Base-by-base conservation (phyloP, 1,140 invertebrate genomes). In the Linepithema humile region DNA sequence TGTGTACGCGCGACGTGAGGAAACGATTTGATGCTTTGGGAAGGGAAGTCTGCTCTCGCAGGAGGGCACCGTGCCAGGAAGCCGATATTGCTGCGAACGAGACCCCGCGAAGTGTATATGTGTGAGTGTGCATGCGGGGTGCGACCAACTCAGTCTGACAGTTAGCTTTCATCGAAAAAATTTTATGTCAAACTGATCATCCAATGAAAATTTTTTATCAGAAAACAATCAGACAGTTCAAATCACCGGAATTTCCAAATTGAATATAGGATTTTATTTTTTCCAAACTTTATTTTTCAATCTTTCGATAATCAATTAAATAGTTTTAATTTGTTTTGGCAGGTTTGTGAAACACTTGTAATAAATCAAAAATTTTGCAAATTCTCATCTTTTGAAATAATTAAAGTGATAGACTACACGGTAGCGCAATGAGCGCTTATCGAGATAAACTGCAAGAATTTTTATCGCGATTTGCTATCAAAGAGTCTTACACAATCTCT, bases 1-100 rank as follows among this genome's bases (percentile, higher is more conserved):
- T 85, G 64, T 78, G 75, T 53, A 88, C 69, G 80, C 80, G 40
- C 87, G 75, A 88, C 85, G 89, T 85, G 88, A 82, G 84, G 85
- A 89, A 89, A 89, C 88, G 85, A 89, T 89, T 87, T 89, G 88
- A 89, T 83, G 87, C 87, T 89, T 89, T 89, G 88, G 88, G 88
- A 89, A 89, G 88, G 88, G 88, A 89, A 89, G 88, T 89, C 87
- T 89, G 85, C 88, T 88, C 87, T 89, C 82, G 87, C 87, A 89
- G 85, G 78, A 89, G 87, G 88, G 87, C 85, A 89, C 84, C 82
- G 88, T 85, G 88, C 82, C 88, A 89, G 88, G 88, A 89, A 89
- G 88, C 88, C 87, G 85, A 89, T 87, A 87, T 89, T 89, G 85
- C 82, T 82, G 84, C 67, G 59, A 67, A 87, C 87, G 85, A 88